Evolutionary conservation across 2,888 invertebrate genomes (phyloP).

Genomic region (Argynnis bischoffii): DNA sequence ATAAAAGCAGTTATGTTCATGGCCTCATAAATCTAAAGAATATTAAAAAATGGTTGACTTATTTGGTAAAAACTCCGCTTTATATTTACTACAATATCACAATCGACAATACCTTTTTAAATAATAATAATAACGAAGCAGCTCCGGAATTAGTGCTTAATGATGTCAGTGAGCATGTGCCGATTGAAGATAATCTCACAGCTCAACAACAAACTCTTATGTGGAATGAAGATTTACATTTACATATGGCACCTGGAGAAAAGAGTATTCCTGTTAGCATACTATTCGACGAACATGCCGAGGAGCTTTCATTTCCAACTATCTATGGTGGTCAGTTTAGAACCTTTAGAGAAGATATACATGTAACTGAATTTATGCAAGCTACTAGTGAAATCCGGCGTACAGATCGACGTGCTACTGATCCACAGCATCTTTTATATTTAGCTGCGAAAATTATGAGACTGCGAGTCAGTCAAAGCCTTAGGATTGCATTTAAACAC

Average conservation of each 20-base stretch:
- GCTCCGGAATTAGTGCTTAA: constrained; percentile 38
- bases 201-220: constrained; percentile 44
- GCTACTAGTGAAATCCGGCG: constrained; percentile 58
- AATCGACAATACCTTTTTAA: constrained; percentile 46
- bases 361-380: constrained; percentile 53
- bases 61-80: constrained; percentile 44
- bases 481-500: constrained; percentile 45
- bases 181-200: constrained; percentile 41
- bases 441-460: constrained; percentile 59
- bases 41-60: constrained; percentile 47
- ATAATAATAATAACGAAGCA: constrained; percentile 45
- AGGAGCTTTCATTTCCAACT: constrained; percentile 60
- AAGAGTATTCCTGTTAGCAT: constrained; percentile 47
- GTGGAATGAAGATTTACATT: constrained; percentile 52
- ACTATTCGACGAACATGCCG: constrained; percentile 57
- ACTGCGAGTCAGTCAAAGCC: constrained; percentile 42
- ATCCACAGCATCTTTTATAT: constrained; percentile 56
- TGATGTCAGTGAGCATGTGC: constrained; percentile 32
- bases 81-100: constrained; percentile 50
- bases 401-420: constrained; percentile 54
- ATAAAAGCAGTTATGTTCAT: constrained; percentile 51
- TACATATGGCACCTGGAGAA: constrained; percentile 50
- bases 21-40: constrained; percentile 47
- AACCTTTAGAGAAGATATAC: constrained; percentile 46
- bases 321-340: constrained; percentile 58